phyloP scores from a whole-genome alignment of 2,797 vertebrate species.

The Hylomyscus alleni region DNA sequence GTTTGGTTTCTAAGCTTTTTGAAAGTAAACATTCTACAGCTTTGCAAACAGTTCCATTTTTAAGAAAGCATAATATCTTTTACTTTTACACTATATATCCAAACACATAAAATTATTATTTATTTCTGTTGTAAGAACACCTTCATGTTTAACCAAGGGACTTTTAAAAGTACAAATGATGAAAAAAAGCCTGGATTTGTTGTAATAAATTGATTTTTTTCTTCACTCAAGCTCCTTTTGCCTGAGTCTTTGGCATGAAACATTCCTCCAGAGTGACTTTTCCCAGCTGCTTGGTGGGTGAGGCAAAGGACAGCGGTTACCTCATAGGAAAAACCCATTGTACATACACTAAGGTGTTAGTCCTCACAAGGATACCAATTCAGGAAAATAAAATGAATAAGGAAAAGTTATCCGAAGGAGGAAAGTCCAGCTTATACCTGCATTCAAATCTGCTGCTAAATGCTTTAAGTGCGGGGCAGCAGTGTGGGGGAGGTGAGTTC shows the following conservation, averaged over 20 bases:
- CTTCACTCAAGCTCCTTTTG: conserved; percentile 71
- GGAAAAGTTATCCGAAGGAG: conserved; percentile 48
- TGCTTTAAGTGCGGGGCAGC: background rate
- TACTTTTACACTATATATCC: conserved; percentile 76
- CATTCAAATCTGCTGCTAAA: background rate
- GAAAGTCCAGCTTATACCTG: conserved; percentile 21
- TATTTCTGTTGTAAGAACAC: conserved; percentile 79
- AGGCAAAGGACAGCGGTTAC: conserved; percentile 78
- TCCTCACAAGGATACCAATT: conserved; percentile 36
- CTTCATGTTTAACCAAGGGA: conserved; percentile 81
- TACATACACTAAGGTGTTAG: conserved; percentile 80
- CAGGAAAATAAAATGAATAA: conserved; percentile 65
- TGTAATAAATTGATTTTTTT: conserved; percentile 80
- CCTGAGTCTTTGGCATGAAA: conserved; percentile 74
- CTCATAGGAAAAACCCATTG: conserved; percentile 84
- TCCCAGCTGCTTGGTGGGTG: conserved; percentile 79
- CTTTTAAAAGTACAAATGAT: conserved; percentile 77
- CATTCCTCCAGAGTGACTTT: conserved; percentile 82
- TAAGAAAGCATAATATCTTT: conserved; percentile 70
- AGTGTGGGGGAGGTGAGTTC: background rate
- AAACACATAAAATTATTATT: conserved; percentile 84
- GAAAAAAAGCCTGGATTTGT: conserved; percentile 60
- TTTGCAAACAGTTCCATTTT: conserved; percentile 78
- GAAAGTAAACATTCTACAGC: conserved; percentile 71
- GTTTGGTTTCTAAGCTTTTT: conserved; percentile 79